A percentile compares a stretch with the other conserved stretches of the same genome.
Evolutionary conservation across 2,113 vertebrate species (phyloP).

Genomic region (Podarcis muralis): DNA sequence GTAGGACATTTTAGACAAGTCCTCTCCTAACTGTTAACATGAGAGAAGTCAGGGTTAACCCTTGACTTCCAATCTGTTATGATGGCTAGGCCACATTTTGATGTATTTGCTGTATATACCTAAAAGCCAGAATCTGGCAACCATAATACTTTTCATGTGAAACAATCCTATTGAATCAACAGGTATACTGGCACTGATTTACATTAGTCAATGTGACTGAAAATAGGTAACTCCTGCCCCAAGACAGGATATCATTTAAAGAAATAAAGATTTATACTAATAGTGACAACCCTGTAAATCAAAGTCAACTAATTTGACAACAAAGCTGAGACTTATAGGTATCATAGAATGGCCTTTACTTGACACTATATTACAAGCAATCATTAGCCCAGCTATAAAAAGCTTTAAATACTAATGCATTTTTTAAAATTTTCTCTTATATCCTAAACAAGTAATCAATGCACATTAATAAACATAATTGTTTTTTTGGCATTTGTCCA

Average conservation of each 20-base stretch:
- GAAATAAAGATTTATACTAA: slow-evolving; percentile 60
- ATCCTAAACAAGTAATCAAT: slow-evolving; percentile 90
- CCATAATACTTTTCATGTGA: slow-evolving; percentile 2
- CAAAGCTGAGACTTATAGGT: slow-evolving; percentile 65
- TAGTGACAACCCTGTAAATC: slow-evolving; percentile 67
- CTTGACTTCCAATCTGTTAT: background rate
- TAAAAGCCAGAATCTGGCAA: background rate
- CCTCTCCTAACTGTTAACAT: background rate
- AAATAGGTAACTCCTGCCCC: slow-evolving; percentile 11
- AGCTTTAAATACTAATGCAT: slow-evolving; percentile 85
- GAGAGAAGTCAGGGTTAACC: background rate
- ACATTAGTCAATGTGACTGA: slow-evolving; percentile 25
- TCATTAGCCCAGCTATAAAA: slow-evolving; percentile 76
- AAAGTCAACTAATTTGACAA: slow-evolving; percentile 71
- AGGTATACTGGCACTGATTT: background rate
- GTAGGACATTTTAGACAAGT: background rate
- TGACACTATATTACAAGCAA: slow-evolving; percentile 64
- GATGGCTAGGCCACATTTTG: background rate
- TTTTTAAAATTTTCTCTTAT: slow-evolving; percentile 83
- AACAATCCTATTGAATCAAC: slow-evolving; percentile 21
- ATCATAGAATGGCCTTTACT: slow-evolving; percentile 69
- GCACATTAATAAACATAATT: slow-evolving; percentile 92
- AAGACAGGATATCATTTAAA: slow-evolving; percentile 59
- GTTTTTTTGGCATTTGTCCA: slow-evolving; percentile 86
- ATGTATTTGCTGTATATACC: background rate